Evolutionary conservation across 2,888 invertebrate species (phyloP).

Genomic region (Meteorus colon): DNA sequence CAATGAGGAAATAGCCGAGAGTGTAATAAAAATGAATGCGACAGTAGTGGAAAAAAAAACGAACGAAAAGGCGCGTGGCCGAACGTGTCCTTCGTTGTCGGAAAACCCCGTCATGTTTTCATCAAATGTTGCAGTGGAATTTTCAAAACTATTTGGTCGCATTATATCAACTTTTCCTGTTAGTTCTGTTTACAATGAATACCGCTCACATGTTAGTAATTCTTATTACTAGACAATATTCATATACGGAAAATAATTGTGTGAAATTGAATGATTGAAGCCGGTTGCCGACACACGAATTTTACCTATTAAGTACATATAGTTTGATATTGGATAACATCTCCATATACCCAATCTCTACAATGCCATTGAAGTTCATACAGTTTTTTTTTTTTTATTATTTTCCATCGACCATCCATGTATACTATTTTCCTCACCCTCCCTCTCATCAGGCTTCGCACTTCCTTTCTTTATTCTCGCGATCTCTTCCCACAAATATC

Average conservation of each 20-base stretch:
- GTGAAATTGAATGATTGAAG: too few species aligned
- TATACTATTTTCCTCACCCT: slow-evolving; percentile 30
- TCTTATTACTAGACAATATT: too few species aligned
- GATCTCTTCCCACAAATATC: slow-evolving; percentile 49
- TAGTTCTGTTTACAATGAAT: too few species aligned
- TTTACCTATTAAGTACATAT: too few species aligned
- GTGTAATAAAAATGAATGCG: slow-evolving; percentile 54
- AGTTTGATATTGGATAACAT: not conserved
- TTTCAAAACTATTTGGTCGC: too few species aligned
- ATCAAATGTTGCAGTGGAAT: not conserved
- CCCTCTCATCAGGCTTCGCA: slow-evolving; percentile 58
- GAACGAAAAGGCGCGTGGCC: slow-evolving; percentile 52
- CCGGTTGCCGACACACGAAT: too few species aligned
- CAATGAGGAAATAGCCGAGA: slow-evolving; percentile 40
- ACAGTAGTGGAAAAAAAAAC: slow-evolving; percentile 32
- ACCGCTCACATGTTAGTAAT: too few species aligned
- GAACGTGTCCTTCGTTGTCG: slow-evolving; percentile 52
- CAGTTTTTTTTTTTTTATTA: not conserved
- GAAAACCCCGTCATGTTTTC: not conserved
- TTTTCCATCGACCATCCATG: not conserved
- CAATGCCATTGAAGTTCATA: not conserved
- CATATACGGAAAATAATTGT: too few species aligned
- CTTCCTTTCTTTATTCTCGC: slow-evolving; percentile 17
- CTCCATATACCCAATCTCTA: not conserved
- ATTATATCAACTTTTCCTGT: too few species aligned